Evolutionary conservation across 2,888 invertebrate genomes (phyloP).

Genomic region (Encarsia formosa): DNA sequence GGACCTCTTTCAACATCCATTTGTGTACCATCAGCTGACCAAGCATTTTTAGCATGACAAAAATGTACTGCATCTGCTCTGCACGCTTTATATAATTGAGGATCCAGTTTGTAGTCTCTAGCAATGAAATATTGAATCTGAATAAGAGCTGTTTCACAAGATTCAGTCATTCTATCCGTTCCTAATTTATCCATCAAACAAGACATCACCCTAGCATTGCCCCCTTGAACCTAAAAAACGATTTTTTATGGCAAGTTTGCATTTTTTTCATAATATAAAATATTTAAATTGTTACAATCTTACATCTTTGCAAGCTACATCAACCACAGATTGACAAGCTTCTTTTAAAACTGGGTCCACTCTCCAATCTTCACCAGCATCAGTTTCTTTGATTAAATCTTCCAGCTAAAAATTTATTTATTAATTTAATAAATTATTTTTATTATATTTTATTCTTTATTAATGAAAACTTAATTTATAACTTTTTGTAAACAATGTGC

Average conservation of each 20-base stretch:
- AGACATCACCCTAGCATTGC: slow-evolving; percentile 80
- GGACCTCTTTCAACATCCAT: slow-evolving; percentile 77
- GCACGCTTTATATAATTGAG: slow-evolving; percentile 83
- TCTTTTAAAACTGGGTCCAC: slow-evolving; percentile 86
- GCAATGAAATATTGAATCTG: slow-evolving; percentile 97
- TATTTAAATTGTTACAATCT: slow-evolving; percentile 20
- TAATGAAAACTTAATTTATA: too few species aligned
- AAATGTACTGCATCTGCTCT: slow-evolving; percentile 78
- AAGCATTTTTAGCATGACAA: slow-evolving; percentile 75
- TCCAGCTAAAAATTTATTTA: slow-evolving; percentile 67
- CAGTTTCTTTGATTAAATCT: slow-evolving; percentile 76
- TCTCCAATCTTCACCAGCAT: slow-evolving; percentile 93
- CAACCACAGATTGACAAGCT: slow-evolving; percentile 82
- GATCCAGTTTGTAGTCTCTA: slow-evolving; percentile 89
- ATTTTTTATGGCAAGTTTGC: slow-evolving; percentile 3
- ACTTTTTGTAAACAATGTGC: too few species aligned
- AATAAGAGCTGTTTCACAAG: slow-evolving; percentile 86
- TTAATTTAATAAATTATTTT: not conserved
- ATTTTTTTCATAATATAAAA: too few species aligned
- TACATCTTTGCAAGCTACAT: slow-evolving; percentile 67
- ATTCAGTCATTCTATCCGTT: slow-evolving; percentile 75
- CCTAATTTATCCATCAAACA: slow-evolving; percentile 92
- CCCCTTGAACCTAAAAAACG: slow-evolving; percentile 60
- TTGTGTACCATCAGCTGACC: slow-evolving; percentile 66
- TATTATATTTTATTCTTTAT: not conserved